Percentiles rank a stretch among this genome's conserved stretches.
Conservation (phyloP, 2,797 vertebrate genomes). For the Tolypeutes matacus region DNA sequence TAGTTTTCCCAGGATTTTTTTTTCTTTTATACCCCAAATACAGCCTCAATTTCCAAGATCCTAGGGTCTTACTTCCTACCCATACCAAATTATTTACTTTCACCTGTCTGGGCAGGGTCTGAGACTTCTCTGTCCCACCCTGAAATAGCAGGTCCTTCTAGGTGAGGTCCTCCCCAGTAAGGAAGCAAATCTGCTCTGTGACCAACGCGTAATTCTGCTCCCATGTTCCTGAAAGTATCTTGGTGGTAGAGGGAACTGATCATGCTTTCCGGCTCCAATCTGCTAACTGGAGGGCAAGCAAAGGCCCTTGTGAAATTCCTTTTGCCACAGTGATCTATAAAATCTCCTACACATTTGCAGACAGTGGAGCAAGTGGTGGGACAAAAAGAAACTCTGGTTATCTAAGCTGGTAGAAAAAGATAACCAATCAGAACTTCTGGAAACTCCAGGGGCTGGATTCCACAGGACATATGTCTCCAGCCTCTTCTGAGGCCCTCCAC, state of each 20-base stretch:
- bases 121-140: neutral
- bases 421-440: neutral
- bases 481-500: neutral
- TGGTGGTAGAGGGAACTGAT: neutral
- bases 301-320: neutral
- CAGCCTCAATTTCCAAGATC: neutral
- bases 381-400: neutral
- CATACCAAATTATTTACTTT: neutral
- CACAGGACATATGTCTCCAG: neutral
- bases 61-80: neutral
- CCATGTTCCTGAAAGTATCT: neutral
- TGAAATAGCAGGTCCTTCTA: neutral
- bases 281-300: neutral
- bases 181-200: neutral
- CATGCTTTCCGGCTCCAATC: neutral
- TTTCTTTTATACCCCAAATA: neutral
- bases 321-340: neutral
- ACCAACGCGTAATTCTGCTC: neutral
- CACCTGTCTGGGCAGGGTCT: neutral
- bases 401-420: neutral
- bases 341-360: slow-evolving; percentile 1
- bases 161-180: neutral
- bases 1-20: neutral
- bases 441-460: neutral
- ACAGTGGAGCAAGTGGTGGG: neutral